A percentile compares a stretch with the other conserved stretches of the same genome.
Conservation (phyloP, 53 echinoderm and acorn worm species). For the Apostichopus leukothele region DNA sequence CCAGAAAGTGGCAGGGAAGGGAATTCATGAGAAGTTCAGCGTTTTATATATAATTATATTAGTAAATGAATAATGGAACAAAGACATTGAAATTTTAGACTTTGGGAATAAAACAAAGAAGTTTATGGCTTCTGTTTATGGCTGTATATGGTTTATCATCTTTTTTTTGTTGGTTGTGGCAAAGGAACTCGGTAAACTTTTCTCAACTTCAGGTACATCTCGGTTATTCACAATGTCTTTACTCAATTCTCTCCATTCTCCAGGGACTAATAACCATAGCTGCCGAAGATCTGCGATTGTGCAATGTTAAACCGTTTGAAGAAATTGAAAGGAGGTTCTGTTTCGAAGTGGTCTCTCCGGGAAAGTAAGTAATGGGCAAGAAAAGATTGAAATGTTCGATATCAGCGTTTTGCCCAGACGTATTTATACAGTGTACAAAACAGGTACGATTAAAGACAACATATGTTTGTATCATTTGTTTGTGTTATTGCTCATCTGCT, state of each 20-base stretch:
- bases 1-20: too few relatives aligned
- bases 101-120: too few relatives aligned
- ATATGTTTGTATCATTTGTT: too few relatives aligned
- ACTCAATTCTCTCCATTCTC: not conserved
- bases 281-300: slow-evolving; percentile 86
- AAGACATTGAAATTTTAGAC: not conserved
- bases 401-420: too few relatives aligned
- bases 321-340: slow-evolving; percentile 95
- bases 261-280: slow-evolving; percentile 78
- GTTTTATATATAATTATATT: too few relatives aligned
- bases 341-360: slow-evolving; percentile 94
- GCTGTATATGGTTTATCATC: not conserved
- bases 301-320: slow-evolving; percentile 88
- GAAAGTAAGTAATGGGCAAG: slow-evolving; percentile 69
- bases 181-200: not conserved
- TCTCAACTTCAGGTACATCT: not conserved
- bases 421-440: too few relatives aligned
- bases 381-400: too few relatives aligned
- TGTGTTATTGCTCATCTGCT: too few relatives aligned
- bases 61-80: too few relatives aligned
- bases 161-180: not conserved
- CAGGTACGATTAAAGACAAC: too few relatives aligned
- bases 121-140: not conserved
- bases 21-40: too few relatives aligned
- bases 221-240: not conserved